phyloP scores from a whole-genome alignment of 1,140 invertebrate genomes.

The Zaprionus inermis region DNA sequence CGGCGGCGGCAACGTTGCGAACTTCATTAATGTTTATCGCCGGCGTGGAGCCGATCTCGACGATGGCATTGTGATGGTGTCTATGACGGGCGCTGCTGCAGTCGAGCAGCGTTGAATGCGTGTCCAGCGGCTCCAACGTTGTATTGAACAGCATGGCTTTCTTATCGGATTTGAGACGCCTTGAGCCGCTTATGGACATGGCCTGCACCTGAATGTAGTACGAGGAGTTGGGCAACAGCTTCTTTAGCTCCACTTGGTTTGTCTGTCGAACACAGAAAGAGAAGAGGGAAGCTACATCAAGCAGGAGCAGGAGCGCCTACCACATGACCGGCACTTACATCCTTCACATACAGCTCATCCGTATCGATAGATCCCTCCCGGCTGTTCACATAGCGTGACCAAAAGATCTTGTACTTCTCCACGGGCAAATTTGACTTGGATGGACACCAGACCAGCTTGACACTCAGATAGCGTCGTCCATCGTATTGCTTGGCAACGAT shows the following conservation, averaged over 20 bases:
- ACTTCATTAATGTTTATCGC: slow-evolving; percentile 49
- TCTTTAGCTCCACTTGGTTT: slow-evolving; percentile 85
- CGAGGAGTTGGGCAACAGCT: slow-evolving; percentile 87
- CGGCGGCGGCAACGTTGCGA: slow-evolving; percentile 16
- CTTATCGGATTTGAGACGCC: slow-evolving; percentile 88
- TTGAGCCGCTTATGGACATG: slow-evolving; percentile 87
- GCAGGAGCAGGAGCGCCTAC: not conserved
- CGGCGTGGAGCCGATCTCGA: slow-evolving; percentile 41
- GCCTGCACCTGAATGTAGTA: slow-evolving; percentile 91
- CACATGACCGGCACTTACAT: slow-evolving; percentile 78
- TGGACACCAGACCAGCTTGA: slow-evolving; percentile 87
- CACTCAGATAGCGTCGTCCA: slow-evolving; percentile 86
- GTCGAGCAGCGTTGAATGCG: slow-evolving; percentile 46
- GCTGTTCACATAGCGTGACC: slow-evolving; percentile 73
- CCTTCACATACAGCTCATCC: slow-evolving; percentile 68
- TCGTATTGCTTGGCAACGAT: slow-evolving; percentile 86
- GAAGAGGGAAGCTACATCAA: not conserved
- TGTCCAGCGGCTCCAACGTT: slow-evolving; percentile 76
- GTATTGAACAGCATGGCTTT: slow-evolving; percentile 88
- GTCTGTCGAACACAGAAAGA: slow-evolving; percentile 43
- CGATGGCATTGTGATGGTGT: slow-evolving; percentile 40
- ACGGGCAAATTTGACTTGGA: slow-evolving; percentile 88
- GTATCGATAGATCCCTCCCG: slow-evolving; percentile 63
- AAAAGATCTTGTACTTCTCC: slow-evolving; percentile 84
- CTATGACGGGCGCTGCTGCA: slow-evolving; percentile 51